phyloP scores from a whole-genome alignment of 2,113 vertebrate species.

The Hippocampus guttulatus region DNA sequence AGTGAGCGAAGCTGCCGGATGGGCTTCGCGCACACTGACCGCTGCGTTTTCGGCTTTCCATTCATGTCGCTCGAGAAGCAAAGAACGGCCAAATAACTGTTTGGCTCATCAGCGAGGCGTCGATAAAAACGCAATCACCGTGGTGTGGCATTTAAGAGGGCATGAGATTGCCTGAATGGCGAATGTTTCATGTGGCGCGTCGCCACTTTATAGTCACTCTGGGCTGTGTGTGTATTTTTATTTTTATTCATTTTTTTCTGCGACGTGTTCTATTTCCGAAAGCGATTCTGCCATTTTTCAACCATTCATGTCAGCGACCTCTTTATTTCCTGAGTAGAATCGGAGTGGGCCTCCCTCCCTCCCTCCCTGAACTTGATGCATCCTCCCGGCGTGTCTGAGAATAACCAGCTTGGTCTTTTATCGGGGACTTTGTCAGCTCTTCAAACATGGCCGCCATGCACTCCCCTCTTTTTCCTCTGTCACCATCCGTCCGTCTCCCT shows the following conservation, averaged over 20 bases:
- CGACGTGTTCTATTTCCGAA: slow-evolving; percentile 15
- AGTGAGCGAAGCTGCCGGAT: too few relatives aligned
- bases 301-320: not conserved
- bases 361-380: slow-evolving; percentile 19
- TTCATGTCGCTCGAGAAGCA: slow-evolving; percentile 40
- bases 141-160: slow-evolving; percentile 49
- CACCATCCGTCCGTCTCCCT: slow-evolving; percentile 45
- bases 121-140: slow-evolving; percentile 44
- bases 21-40: slow-evolving; percentile 1
- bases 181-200: slow-evolving; percentile 59
- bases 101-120: slow-evolving; percentile 64
- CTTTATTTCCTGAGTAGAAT: not conserved
- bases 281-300: slow-evolving; percentile 15
- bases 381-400: slow-evolving; percentile 64
- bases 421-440: slow-evolving; percentile 56
- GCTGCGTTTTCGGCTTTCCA: slow-evolving; percentile 52
- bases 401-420: slow-evolving; percentile 66
- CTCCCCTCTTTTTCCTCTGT: slow-evolving; percentile 36
- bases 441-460: slow-evolving; percentile 38
- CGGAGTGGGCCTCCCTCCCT: not conserved
- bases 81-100: slow-evolving; percentile 61
- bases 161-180: slow-evolving; percentile 55
- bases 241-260: too few relatives aligned
- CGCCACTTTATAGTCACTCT: slow-evolving; percentile 59
- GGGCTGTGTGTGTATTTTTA: slow-evolving; percentile 15